phyloP scores from a whole-genome alignment of 2,888 invertebrate genomes.

The Micoletzkya japonica region DNA sequence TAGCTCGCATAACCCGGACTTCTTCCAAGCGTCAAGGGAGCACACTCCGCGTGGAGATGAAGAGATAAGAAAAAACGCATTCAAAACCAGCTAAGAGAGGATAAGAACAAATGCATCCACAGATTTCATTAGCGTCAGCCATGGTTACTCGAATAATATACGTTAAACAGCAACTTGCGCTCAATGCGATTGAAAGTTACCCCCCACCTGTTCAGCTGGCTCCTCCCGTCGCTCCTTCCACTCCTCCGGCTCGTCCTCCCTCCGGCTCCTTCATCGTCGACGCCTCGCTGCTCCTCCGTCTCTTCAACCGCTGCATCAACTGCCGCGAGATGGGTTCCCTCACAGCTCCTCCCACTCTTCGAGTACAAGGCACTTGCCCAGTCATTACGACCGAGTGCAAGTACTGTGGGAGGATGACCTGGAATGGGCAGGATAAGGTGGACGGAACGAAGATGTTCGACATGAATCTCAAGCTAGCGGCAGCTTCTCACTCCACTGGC shows the following conservation, averaged over 20 bases:
- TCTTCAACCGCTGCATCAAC: background rate
- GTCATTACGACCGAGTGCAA: background rate
- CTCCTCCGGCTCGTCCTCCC: background rate
- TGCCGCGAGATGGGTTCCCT: background rate
- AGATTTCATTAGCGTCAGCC: too few species aligned
- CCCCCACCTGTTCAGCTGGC: background rate
- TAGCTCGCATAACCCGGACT: too few species aligned
- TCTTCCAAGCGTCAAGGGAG: too few species aligned
- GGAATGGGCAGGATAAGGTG: background rate
- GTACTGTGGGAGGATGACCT: background rate
- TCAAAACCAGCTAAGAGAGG: too few species aligned
- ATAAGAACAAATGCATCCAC: too few species aligned
- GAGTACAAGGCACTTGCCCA: background rate
- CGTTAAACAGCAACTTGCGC: too few species aligned
- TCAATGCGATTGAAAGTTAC: too few species aligned
- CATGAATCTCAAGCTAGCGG: background rate
- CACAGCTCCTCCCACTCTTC: background rate
- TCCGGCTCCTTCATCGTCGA: background rate
- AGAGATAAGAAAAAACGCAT: background rate
- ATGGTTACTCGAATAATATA: too few species aligned
- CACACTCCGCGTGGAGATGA: too few species aligned
- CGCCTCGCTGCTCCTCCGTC: background rate
- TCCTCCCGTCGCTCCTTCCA: background rate
- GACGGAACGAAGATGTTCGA: background rate
- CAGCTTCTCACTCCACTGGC: background rate